A percentile compares a stretch with the other conserved stretches of the same genome.
Conservation (phyloP, 1,140 invertebrate species). For the Pissodes strobi region DNA sequence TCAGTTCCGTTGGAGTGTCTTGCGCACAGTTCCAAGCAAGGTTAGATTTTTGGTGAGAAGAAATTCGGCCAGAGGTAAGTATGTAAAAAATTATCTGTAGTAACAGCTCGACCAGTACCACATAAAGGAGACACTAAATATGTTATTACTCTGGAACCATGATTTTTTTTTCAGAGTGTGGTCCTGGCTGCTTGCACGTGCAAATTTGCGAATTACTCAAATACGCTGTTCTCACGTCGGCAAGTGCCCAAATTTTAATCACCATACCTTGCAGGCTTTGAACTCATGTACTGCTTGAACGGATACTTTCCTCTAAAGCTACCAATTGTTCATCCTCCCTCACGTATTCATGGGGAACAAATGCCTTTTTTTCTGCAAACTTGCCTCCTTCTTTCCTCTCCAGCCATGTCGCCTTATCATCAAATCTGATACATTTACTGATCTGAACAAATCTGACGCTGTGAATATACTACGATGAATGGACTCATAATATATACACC, state of each 20-base stretch:
- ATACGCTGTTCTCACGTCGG: conserved; percentile 35
- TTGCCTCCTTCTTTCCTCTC: conserved; percentile 45
- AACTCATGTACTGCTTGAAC: conserved; percentile 26
- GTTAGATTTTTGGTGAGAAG: conserved; percentile 40
- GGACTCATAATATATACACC: too few species aligned
- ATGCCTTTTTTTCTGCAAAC: conserved; percentile 44
- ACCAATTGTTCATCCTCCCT: conserved; percentile 33
- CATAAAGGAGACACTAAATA: conserved; percentile 13
- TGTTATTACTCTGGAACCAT: too few species aligned
- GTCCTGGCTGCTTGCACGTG: conserved; percentile 33
- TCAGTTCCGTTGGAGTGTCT: conserved; percentile 17
- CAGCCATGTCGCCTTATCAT: too few species aligned
- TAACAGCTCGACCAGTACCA: conserved; percentile 13
- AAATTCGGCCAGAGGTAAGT: conserved; percentile 34
- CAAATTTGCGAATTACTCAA: conserved; percentile 30
- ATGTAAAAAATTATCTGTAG: conserved; percentile 30
- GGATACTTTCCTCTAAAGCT: conserved; percentile 28
- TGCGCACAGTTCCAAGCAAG: conserved; percentile 46
- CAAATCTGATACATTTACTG: too few species aligned
- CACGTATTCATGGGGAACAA: conserved; percentile 38
- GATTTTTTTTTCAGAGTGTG: conserved; percentile 21
- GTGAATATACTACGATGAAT: too few species aligned
- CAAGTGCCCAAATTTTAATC: conserved; percentile 33
- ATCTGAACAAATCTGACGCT: too few species aligned
- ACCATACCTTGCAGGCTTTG: conserved; percentile 28